Conservation (phyloP, 2,797 vertebrate genomes). For the Sebastes taczanowskii region DNA sequence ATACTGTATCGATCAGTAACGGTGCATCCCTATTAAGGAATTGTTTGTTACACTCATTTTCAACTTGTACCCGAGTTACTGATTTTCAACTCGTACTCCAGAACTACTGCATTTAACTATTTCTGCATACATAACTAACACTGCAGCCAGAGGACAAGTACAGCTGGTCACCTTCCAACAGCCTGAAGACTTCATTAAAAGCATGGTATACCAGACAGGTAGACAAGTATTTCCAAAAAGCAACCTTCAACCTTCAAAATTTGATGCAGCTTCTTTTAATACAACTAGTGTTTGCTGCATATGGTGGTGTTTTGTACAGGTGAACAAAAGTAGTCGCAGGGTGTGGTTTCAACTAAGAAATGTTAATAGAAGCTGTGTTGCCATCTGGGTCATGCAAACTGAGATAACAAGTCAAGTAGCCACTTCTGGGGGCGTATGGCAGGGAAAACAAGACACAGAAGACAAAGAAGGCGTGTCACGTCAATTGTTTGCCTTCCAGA, state of each 20-base stretch:
- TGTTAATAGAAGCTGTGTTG: background rate
- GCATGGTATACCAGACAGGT: background rate
- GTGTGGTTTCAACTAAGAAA: background rate
- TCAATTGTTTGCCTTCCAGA: background rate
- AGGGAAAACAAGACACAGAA: background rate
- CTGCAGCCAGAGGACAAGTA: background rate
- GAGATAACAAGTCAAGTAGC: background rate
- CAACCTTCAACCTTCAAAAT: background rate
- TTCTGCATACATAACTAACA: background rate
- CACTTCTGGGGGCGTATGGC: background rate
- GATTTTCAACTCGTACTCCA: no score
- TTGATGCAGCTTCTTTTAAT: background rate
- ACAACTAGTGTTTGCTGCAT: background rate
- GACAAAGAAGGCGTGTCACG: slow-evolving; percentile 5
- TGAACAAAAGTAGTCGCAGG: slow-evolving; percentile 8
- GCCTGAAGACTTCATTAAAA: background rate
- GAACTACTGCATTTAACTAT: background rate
- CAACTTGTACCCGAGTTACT: no score
- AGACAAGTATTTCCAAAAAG: background rate
- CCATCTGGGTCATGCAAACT: background rate
- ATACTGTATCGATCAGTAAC: no score
- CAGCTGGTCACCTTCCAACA: background rate
- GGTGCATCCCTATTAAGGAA: no score
- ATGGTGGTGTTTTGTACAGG: background rate
- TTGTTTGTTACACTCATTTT: no score